phyloP scores from a whole-genome alignment of 2,113 vertebrate genomes.

The Chionis minor region DNA sequence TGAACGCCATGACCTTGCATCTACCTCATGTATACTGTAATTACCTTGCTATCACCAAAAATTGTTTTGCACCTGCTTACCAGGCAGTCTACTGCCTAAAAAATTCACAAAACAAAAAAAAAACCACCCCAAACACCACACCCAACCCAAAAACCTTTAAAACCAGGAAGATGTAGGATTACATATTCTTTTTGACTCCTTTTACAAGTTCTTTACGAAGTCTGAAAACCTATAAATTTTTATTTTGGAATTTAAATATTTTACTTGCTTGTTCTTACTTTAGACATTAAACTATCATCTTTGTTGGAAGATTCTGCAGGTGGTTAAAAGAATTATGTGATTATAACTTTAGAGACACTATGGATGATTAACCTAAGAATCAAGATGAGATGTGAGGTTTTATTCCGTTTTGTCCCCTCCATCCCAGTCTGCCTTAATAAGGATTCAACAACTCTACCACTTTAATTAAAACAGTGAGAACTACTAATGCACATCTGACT shows the following conservation, averaged over 20 bases:
- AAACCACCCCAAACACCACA: too few species aligned
- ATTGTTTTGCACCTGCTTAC: not conserved
- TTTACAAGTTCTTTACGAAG: not conserved
- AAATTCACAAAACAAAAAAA: not conserved
- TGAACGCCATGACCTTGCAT: not conserved
- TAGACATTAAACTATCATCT: not conserved
- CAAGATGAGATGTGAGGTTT: not conserved
- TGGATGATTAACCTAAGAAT: conserved; percentile 6
- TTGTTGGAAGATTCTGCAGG: not conserved
- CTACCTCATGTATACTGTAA: not conserved
- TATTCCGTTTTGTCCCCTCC: not conserved
- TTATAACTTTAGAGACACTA: not conserved
- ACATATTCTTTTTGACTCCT: not conserved
- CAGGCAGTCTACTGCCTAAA: not conserved
- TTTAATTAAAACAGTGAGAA: conserved; percentile 48
- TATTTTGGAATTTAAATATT: not conserved
- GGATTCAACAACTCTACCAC: not conserved
- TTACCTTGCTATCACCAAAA: not conserved
- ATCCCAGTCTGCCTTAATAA: not conserved
- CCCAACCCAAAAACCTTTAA: not conserved
- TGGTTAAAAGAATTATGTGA: not conserved
- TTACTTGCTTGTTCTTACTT: not conserved
- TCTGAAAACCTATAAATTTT: not conserved
- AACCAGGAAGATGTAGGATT: not conserved
- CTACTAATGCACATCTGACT: conserved; percentile 44